These are phyloP conservation scores for Zaprionus capensis DNA, from an alignment of 1,140 invertebrate species.

Conservation along the genomic window DNA sequence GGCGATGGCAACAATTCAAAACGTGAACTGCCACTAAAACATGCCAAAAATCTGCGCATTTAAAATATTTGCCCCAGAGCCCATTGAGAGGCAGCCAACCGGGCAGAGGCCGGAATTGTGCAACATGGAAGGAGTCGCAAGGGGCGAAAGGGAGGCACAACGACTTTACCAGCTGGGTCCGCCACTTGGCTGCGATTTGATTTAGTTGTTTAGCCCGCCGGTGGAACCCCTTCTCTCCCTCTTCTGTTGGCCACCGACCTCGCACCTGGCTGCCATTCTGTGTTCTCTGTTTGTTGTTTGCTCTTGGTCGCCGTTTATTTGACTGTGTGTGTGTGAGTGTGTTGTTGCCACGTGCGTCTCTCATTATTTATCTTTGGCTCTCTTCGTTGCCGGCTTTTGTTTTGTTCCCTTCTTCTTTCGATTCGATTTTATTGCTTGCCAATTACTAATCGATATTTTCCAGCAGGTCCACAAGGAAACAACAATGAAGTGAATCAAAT, in stretches of 20 bases:
- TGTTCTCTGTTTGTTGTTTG: slow-evolving; percentile 52
- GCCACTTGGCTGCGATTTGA: slow-evolving; percentile 79
- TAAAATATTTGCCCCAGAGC: slow-evolving; percentile 82
- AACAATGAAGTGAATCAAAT: slow-evolving; percentile 44
- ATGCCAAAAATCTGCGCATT: slow-evolving; percentile 81
- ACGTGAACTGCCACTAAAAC: slow-evolving; percentile 81
- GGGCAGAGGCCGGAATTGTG: slow-evolving; percentile 44
- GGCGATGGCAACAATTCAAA: slow-evolving; percentile 74
- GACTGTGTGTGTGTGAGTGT: slow-evolving; percentile 16
- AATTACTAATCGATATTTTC: slow-evolving; percentile 68
- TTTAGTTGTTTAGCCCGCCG: slow-evolving; percentile 70
- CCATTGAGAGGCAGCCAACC: slow-evolving; percentile 74
- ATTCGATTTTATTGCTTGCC: slow-evolving; percentile 41
- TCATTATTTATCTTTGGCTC: slow-evolving; percentile 46
- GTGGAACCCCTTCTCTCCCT: slow-evolving; percentile 2
- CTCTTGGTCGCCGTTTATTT: slow-evolving; percentile 40
- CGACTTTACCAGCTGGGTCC: slow-evolving; percentile 32
- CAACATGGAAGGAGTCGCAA: slow-evolving; percentile 1
- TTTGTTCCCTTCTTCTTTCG: slow-evolving; percentile 48
- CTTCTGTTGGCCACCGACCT: slow-evolving; percentile 26
- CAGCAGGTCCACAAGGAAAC: slow-evolving; percentile 43
- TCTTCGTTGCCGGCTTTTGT: slow-evolving; percentile 48
- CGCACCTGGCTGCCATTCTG: slow-evolving; percentile 43
- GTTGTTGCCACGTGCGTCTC: slow-evolving; percentile 51
- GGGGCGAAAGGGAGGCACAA: neutral